Evolutionary conservation across 2,888 invertebrate species (phyloP).

Genomic region (Phragmatobia fuliginosa): DNA sequence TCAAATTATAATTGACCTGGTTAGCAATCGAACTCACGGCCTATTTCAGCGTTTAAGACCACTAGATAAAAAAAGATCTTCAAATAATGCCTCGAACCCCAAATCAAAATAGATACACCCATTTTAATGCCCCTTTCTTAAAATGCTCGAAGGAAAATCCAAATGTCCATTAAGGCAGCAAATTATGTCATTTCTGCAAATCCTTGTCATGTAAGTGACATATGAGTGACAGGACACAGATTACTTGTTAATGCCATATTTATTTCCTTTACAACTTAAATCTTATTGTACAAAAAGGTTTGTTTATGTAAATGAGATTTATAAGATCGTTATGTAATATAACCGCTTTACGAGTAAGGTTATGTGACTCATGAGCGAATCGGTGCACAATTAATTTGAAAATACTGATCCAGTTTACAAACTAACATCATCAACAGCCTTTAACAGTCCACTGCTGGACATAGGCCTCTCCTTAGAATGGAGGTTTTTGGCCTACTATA

Average conservation of each 20-base stretch:
- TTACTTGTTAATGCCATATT: constrained; percentile 46
- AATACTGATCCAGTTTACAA: background rate
- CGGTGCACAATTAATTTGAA: background rate
- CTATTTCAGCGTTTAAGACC: background rate
- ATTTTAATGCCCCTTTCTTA: constrained; percentile 1
- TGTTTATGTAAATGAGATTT: constrained; percentile 33
- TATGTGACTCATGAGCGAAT: background rate
- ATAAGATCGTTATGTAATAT: constrained; percentile 4
- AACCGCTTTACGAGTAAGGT: background rate
- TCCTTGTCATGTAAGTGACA: constrained; percentile 46
- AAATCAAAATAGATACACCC: background rate
- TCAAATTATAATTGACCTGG: background rate
- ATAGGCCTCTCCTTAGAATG: too few relatives aligned
- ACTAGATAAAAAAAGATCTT: background rate
- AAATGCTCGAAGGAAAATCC: constrained; percentile 8
- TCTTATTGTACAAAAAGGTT: constrained; percentile 36
- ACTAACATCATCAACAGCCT: too few relatives aligned
- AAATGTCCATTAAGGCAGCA: constrained; percentile 10
- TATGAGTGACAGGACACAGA: constrained; percentile 47
- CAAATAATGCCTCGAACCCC: background rate
- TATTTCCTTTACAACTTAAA: constrained; percentile 37
- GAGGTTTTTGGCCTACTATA: too few relatives aligned
- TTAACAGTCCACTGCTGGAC: too few relatives aligned
- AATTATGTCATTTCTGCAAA: constrained; percentile 40
- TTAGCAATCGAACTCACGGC: background rate